Base-by-base conservation (phyloP, 2,113 vertebrate species). In the Hydrochoerus hydrochaeris region DNA sequence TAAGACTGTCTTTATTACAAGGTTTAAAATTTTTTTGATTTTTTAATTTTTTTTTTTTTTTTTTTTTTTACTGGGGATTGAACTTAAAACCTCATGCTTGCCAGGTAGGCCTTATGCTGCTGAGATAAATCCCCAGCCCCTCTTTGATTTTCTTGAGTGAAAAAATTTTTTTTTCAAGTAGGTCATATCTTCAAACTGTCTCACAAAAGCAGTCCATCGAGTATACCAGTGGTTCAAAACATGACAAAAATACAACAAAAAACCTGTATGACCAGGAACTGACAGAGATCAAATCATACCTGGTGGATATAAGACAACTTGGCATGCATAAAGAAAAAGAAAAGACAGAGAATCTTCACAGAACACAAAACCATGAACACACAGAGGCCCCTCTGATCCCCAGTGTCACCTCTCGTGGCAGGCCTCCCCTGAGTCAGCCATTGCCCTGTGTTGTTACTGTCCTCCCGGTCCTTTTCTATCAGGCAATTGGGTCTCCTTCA, bases 271-370 rank as follows among this genome's bases (percentile, higher is more conserved):
- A 87, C 19, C 46, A 63, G 92, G 38, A 86, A 58, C 7, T 49
- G 81, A 63, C 28, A 95, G 67, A 92, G 87, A 46, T 5, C 10
- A 94, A 83, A 35, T 10, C 32, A 5, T 80, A 22, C 3, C 0
- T 58, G 10, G 82, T 1, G 49, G 62, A 28, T 85, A 19, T 11
- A 93, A 90, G 87, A 38, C 5, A 57, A 73, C 19, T 65, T 71
- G 85, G 3, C 52, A 28, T 35, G 41, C 38, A 85, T 69, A 86
- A 84, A 65, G 1, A n/a, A 35, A 41, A 62, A 91, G 85, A 92
- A 95, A 94, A 57, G 38, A 20, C 28, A 92, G 84, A 63, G 65
- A 81, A 80, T 95, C 7, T 85, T 89, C 22, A 85, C 35, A 82
- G 78, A 85, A 78, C 4, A 85, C 17, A 28, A 77, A 86, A 75